These are phyloP conservation scores for Lasioglossum lativentre DNA, from an alignment of 2,888 invertebrate genomes.

Conservation along the genomic window DNA sequence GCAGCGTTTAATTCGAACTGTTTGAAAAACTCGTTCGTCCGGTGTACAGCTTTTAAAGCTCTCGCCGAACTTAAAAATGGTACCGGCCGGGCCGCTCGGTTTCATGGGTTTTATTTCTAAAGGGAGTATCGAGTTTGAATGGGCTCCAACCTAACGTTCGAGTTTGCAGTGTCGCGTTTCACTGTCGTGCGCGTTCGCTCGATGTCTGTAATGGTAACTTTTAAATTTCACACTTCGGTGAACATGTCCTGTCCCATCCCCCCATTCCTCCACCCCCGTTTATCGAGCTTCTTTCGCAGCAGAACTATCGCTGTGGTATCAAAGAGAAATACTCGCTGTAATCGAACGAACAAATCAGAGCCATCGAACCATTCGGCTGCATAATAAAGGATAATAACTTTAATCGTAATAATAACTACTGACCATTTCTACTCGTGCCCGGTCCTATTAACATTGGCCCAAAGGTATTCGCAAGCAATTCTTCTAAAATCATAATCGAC, in stretches of 20 bases:
- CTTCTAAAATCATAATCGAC: neutral
- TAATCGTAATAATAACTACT: neutral
- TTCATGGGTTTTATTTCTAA: constrained; percentile 12
- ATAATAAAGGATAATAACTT: neutral
- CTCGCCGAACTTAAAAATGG: neutral
- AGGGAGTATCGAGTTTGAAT: constrained; percentile 34
- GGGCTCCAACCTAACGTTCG: constrained; percentile 35
- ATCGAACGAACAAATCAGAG: constrained; percentile 1
- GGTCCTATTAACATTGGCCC: neutral
- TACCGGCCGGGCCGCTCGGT: constrained; percentile 15
- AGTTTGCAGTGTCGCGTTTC: constrained; percentile 31
- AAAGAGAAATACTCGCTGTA: neutral
- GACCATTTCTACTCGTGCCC: too few species aligned
- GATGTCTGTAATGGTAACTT: constrained; percentile 28
- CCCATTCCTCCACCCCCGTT: neutral
- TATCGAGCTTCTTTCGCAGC: constrained; percentile 16
- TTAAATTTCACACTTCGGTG: constrained; percentile 34
- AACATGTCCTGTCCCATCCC: neutral
- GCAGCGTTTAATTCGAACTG: neutral
- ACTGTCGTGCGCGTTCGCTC: constrained; percentile 22
- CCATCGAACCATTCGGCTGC: neutral
- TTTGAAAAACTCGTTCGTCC: constrained; percentile 10
- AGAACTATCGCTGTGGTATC: constrained; percentile 3
- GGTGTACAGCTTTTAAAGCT: constrained; percentile 22
- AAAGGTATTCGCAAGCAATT: neutral